Evolutionary conservation across 2,113 vertebrate genomes (phyloP).

Genomic region (Echinops telfairi): DNA sequence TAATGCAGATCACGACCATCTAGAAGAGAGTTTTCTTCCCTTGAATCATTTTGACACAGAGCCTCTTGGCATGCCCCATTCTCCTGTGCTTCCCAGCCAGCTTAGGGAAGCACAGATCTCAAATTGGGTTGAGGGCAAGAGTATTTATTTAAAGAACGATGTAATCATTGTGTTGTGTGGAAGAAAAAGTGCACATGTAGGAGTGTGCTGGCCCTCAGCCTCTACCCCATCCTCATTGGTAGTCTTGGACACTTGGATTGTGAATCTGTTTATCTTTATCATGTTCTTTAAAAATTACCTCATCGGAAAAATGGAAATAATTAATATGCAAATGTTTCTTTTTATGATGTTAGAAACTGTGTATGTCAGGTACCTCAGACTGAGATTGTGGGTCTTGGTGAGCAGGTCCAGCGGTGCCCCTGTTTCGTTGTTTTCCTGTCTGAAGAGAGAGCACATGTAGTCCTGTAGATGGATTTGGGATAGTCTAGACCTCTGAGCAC

Average conservation of each 20-base stretch:
- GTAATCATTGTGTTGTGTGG: background rate
- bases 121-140: background rate
- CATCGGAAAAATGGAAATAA: too few species aligned
- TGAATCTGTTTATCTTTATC: too few species aligned
- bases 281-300: too few species aligned
- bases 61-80: constrained; percentile 16
- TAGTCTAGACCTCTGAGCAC: background rate
- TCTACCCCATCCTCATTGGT: background rate
- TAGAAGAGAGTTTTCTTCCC: background rate
- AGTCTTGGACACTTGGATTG: background rate
- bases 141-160: constrained; percentile 32
- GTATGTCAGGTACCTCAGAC: background rate
- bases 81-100: background rate
- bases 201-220: background rate
- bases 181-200: background rate
- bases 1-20: too few species aligned
- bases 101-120: background rate
- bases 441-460: background rate
- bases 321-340: too few species aligned
- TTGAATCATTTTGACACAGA: constrained; percentile 51
- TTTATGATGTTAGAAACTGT: background rate
- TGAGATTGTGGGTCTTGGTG: background rate
- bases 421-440: background rate
- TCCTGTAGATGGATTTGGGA: background rate
- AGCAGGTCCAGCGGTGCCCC: background rate